phyloP scores from a whole-genome alignment of 2,113 vertebrate genomes.

The Eptesicus fuscus region DNA sequence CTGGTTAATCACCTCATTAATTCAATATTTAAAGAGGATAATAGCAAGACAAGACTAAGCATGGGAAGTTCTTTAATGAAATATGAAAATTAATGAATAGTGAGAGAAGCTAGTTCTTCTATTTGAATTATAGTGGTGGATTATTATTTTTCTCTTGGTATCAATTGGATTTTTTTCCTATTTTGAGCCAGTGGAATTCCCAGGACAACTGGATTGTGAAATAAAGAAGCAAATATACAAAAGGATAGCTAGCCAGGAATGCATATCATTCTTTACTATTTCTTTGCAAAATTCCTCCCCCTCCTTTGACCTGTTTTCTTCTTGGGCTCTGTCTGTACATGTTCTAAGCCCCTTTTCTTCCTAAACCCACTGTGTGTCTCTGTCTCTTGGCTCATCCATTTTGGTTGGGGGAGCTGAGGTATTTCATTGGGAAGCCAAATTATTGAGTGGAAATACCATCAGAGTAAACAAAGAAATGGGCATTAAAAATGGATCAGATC shows the following conservation, averaged over 20 bases:
- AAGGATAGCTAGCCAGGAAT: background rate
- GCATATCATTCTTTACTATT: fast-evolving
- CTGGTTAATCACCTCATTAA: conserved; percentile 48
- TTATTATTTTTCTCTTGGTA: background rate
- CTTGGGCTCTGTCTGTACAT: background rate
- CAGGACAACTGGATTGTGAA: background rate
- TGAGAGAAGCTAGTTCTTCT: background rate
- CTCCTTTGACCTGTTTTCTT: background rate
- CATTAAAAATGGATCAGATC: background rate
- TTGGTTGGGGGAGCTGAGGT: background rate
- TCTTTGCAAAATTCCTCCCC: fast-evolving
- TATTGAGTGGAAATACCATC: background rate
- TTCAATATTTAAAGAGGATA: background rate
- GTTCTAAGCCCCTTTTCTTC: background rate
- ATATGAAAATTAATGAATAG: conserved; percentile 26
- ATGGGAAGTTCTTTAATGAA: conserved; percentile 22
- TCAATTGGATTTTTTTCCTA: background rate
- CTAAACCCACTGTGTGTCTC: background rate
- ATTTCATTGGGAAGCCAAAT: background rate
- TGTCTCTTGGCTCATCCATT: background rate
- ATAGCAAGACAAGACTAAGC: background rate
- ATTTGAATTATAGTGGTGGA: background rate
- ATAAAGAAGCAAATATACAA: background rate
- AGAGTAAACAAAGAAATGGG: fast-evolving
- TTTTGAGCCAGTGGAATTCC: background rate